phyloP scores from a whole-genome alignment of 35 echinoderm and acorn worm genomes.

The Strongylocentrotus purpuratus region DNA sequence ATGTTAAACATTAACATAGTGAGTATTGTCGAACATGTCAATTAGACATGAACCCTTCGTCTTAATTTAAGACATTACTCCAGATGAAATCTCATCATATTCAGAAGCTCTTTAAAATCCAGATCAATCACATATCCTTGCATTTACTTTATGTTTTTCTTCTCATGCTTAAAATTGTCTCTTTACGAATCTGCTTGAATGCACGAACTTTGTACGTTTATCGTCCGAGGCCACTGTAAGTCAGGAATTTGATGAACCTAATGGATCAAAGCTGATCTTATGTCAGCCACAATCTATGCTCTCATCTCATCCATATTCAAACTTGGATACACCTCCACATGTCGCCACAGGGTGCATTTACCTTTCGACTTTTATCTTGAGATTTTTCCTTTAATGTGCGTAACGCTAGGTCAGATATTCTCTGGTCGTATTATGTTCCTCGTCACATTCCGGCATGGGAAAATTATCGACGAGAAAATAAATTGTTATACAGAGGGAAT shows the following conservation, averaged over 20 bases:
- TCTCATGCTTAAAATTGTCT: too few relatives aligned
- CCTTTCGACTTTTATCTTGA: not conserved
- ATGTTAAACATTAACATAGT: too few relatives aligned
- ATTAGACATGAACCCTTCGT: not conserved
- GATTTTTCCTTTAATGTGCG: not conserved
- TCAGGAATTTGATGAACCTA: not conserved
- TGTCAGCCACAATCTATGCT: not conserved
- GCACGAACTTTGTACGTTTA: not conserved
- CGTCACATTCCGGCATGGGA: not conserved
- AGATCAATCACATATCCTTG: too few relatives aligned
- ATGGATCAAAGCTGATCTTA: not conserved
- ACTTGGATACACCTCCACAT: not conserved
- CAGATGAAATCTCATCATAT: not conserved
- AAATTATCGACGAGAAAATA: too few relatives aligned
- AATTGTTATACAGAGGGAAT: not conserved
- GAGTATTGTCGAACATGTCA: too few relatives aligned
- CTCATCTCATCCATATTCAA: conserved; percentile 2
- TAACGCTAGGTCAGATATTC: not conserved
- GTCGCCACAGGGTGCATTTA: not conserved
- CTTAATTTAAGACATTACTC: too few relatives aligned
- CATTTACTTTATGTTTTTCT: too few relatives aligned
- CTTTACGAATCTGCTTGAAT: too few relatives aligned
- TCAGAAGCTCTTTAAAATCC: not conserved
- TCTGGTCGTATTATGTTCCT: not conserved
- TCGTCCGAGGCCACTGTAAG: not conserved